Base-by-base conservation (phyloP, 2,888 invertebrate species). In the Harpagoxenus sublaevis region DNA sequence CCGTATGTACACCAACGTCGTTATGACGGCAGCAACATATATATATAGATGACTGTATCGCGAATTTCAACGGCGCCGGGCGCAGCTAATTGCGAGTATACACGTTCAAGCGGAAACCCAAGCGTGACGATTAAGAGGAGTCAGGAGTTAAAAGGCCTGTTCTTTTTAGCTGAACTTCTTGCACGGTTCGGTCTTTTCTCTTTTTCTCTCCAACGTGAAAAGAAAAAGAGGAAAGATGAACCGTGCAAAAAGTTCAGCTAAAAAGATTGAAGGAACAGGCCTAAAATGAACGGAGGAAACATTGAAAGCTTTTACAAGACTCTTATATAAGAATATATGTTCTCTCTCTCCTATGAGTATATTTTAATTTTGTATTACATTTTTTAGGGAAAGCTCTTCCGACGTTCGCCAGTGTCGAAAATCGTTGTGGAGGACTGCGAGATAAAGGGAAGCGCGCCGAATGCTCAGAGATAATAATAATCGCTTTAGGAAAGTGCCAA, bases 401-500 rank as follows among this genome's bases (percentile, higher is more conserved):
- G 23, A 23, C 2, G 10, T 63, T 75, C n/a, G 15, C 23, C 75
- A 23, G 18, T 31, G n/a, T 60, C 12, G 45, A 35, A 63, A 63
- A n/a, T 74, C 28, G 28, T 3, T 31, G 23, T 23, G 57, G 31
- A 39, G 42, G 8, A 28, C 39, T 35, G 5, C 9, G 42, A 23
- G 18, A 42, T n/a, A n/a, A 45, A 42, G 45, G n/a, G 15, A 68
- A 68, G 9, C n/a, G 15, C 42, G 31, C 15, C 65, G 6, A 66
- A 8, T 28, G 5, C 28, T 55, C 8, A 12, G n/a, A 42, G 68
- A 53, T 65, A 39, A 66, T 65, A 39, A 66, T 89, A 73, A 53
- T 4, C 18, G 55, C 3, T 12, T 0, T 42, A 18, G 51, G 12
- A 57, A 62, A 35, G 35, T 35, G 35, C 35, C 12, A 35, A 15